A percentile compares a stretch with the other conserved stretches of the same genome.
These are phyloP conservation scores for Blastomussa wellsi DNA, from an alignment of 92 coral and sea anemone species.

Conservation along the genomic window DNA sequence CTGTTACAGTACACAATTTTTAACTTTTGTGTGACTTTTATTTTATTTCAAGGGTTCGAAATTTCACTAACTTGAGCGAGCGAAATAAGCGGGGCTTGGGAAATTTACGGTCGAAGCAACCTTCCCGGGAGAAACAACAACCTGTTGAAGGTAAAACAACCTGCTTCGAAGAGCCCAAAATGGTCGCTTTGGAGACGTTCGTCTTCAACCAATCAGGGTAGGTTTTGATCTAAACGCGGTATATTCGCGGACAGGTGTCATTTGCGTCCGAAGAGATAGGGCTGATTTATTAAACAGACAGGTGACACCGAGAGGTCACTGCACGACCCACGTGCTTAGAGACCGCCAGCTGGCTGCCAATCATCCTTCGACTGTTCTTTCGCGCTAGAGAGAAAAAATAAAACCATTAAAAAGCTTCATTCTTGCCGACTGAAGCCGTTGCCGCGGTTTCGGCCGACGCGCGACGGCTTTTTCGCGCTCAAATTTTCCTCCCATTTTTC, in stretches of 20 bases:
- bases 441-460: slow-evolving; percentile 80
- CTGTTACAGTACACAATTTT: not conserved
- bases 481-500: slow-evolving; percentile 18
- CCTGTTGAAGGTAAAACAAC: slow-evolving; percentile 88
- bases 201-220: slow-evolving; percentile 68
- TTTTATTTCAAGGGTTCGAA: not conserved
- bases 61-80: not conserved
- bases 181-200: slow-evolving; percentile 83
- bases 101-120: slow-evolving; percentile 24
- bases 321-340: slow-evolving; percentile 86
- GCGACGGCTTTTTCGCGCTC: slow-evolving; percentile 4
- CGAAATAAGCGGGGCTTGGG: not conserved
- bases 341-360: slow-evolving; percentile 93
- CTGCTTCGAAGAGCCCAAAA: slow-evolving; percentile 70
- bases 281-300: slow-evolving; percentile 78
- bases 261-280: slow-evolving; percentile 66
- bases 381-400: slow-evolving; percentile 32
- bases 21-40: not conserved
- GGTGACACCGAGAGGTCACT: slow-evolving; percentile 81
- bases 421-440: slow-evolving; percentile 72
- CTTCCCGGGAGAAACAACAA: slow-evolving; percentile 61
- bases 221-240: slow-evolving; percentile 37
- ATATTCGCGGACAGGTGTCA: slow-evolving; percentile 79
- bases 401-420: slow-evolving; percentile 53
- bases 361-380: slow-evolving; percentile 56